Conservation (phyloP, 2,113 vertebrate genomes). For the Peromyscus leucopus region DNA sequence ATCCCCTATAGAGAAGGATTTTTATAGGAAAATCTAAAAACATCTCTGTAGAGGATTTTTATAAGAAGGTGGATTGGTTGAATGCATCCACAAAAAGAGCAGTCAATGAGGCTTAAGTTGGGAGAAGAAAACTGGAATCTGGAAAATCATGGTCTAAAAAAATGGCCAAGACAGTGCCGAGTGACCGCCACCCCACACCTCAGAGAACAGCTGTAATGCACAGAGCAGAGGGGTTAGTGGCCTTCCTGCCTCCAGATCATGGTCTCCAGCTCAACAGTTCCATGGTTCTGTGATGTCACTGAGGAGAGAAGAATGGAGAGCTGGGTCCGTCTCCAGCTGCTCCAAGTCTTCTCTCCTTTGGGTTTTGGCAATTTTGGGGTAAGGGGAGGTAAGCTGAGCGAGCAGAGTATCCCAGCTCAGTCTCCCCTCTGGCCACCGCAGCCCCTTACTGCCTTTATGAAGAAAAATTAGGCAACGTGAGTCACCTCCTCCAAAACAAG, state of each 20-base stretch:
- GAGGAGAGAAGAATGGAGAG: constrained; percentile 59
- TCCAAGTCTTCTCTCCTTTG: constrained; percentile 41
- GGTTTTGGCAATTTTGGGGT: constrained; percentile 56
- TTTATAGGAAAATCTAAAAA: background rate
- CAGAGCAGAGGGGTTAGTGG: background rate
- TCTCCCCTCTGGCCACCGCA: constrained; percentile 66
- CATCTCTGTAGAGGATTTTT: background rate
- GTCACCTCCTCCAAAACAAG: constrained; percentile 17
- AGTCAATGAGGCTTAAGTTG: background rate
- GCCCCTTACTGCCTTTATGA: constrained; percentile 60
- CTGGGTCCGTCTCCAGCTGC: background rate
- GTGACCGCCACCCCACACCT: background rate
- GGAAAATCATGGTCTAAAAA: background rate
- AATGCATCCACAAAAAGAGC: background rate
- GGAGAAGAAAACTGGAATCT: constrained; percentile 1
- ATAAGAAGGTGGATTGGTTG: background rate
- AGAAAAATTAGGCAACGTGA: constrained; percentile 72
- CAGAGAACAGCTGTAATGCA: background rate
- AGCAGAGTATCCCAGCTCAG: constrained; percentile 65
- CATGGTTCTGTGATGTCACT: constrained; percentile 78
- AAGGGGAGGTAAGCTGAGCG: constrained; percentile 72
- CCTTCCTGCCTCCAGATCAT: background rate
- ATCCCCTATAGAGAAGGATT: background rate
- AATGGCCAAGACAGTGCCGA: background rate
- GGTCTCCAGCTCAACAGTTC: background rate